Conservation (phyloP, 2,888 invertebrate genomes). For the Hydriomena furcata region DNA sequence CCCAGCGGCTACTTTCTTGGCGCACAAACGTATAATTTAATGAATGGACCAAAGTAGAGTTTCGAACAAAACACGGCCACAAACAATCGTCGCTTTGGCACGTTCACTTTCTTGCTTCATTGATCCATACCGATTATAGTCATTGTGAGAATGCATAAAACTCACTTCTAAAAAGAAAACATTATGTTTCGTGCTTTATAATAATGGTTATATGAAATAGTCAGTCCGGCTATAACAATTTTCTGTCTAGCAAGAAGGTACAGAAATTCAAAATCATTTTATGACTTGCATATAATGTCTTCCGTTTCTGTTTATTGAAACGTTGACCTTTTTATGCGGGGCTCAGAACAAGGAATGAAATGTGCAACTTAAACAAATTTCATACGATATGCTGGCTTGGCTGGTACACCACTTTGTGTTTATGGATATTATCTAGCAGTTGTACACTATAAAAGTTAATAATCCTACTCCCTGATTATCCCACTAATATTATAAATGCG, state of each 20-base stretch:
- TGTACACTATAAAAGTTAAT: neutral
- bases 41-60: slow-evolving; percentile 51
- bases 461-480: neutral
- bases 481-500: too few species aligned
- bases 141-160: slow-evolving; percentile 64
- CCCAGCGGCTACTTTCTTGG: slow-evolving; percentile 67
- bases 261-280: slow-evolving; percentile 30
- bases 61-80: slow-evolving; percentile 51
- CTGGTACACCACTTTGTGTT: too few species aligned
- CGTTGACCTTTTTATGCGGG: slow-evolving; percentile 17
- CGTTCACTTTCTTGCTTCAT: slow-evolving; percentile 54
- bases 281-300: slow-evolving; percentile 28
- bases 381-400: neutral
- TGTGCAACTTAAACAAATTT: slow-evolving; percentile 3
- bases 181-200: slow-evolving; percentile 52
- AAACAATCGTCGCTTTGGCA: slow-evolving; percentile 59
- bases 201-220: slow-evolving; percentile 51
- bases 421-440: slow-evolving; percentile 1
- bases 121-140: slow-evolving; percentile 62
- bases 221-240: slow-evolving; percentile 21
- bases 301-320: slow-evolving; percentile 28
- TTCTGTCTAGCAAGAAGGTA: slow-evolving; percentile 19
- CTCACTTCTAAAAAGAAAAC: slow-evolving; percentile 66
- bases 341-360: slow-evolving; percentile 3
- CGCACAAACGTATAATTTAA: slow-evolving; percentile 70